Percentiles rank a stretch among this genome's conserved stretches.
phyloP scores from a whole-genome alignment of 2,797 vertebrate species.

The Triplophysa bombifrons region DNA sequence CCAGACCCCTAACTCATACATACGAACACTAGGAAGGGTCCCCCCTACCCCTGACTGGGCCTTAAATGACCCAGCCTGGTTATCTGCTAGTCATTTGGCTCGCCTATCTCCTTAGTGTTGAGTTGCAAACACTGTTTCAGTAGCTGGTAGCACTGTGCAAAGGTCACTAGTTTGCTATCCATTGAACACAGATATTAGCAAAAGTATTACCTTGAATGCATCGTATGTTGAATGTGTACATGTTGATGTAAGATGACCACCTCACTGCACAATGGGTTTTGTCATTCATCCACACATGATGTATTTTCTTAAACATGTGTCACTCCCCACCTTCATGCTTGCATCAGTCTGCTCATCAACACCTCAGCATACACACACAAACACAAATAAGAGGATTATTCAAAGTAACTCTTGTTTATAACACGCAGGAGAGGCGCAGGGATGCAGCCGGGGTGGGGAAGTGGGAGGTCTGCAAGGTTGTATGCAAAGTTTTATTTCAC shows the following conservation, averaged over 20 bases:
- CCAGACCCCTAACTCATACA: constrained; percentile 25
- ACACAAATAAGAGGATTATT: constrained; percentile 68
- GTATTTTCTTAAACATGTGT: constrained; percentile 66
- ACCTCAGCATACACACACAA: constrained; percentile 27
- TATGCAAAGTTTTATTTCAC: constrained; percentile 65
- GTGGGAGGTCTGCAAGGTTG: constrained; percentile 63
- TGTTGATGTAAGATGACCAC: constrained; percentile 58
- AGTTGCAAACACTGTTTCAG: neutral
- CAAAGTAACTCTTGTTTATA: constrained; percentile 59
- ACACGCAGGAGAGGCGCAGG: constrained; percentile 45
- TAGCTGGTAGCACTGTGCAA: neutral
- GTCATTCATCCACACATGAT: constrained; percentile 59
- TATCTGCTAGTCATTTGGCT: constrained; percentile 64
- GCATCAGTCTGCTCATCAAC: constrained; percentile 59
- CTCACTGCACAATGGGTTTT: constrained; percentile 56
- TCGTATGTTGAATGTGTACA: neutral
- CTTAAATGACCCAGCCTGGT: constrained; percentile 60
- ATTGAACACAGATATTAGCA: neutral
- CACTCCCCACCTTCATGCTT: constrained; percentile 6
- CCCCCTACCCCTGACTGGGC: constrained; percentile 48
- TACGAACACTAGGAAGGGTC: constrained; percentile 29
- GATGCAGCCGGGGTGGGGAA: constrained; percentile 38
- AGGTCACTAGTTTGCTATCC: neutral
- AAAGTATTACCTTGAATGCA: neutral
- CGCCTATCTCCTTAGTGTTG: constrained; percentile 52